Evolutionary conservation across 2,888 invertebrate species (phyloP).

Genomic region (Xestoiulus laeticollis): DNA sequence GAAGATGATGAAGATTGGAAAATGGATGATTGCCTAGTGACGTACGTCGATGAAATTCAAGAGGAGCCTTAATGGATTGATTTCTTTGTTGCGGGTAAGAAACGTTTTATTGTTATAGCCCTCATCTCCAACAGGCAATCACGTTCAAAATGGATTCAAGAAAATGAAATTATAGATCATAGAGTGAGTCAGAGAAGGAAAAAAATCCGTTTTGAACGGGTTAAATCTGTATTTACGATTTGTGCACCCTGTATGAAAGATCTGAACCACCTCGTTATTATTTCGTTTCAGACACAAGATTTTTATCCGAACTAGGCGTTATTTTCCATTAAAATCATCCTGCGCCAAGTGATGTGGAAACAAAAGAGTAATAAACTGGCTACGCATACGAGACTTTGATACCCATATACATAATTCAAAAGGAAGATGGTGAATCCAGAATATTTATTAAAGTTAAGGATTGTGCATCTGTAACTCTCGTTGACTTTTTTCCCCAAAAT

Average conservation of each 20-base stretch:
- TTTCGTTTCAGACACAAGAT: background rate
- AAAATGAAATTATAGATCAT: background rate
- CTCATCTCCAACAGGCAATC: slow-evolving; percentile 22
- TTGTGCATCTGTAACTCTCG: background rate
- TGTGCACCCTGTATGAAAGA: background rate
- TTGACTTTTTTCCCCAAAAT: background rate
- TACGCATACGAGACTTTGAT: background rate
- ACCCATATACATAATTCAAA: background rate
- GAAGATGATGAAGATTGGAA: slow-evolving; percentile 44
- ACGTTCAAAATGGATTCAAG: background rate
- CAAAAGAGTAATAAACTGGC: background rate
- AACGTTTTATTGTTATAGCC: slow-evolving; percentile 11
- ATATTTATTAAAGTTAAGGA: background rate
- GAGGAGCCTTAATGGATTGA: slow-evolving; percentile 29
- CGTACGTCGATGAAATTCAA: slow-evolving; percentile 11
- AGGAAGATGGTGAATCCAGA: background rate
- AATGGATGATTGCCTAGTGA: slow-evolving; percentile 38
- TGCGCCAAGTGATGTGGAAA: slow-evolving; percentile 11
- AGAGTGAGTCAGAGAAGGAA: background rate
- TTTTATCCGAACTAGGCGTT: background rate
- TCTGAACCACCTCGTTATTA: background rate
- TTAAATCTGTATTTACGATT: background rate
- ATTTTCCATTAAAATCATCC: background rate
- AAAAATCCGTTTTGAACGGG: background rate
- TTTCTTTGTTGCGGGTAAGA: slow-evolving; percentile 15